Evolutionary conservation across 1,140 invertebrate genomes (phyloP).

Genomic region (Zaprionus davidi): DNA sequence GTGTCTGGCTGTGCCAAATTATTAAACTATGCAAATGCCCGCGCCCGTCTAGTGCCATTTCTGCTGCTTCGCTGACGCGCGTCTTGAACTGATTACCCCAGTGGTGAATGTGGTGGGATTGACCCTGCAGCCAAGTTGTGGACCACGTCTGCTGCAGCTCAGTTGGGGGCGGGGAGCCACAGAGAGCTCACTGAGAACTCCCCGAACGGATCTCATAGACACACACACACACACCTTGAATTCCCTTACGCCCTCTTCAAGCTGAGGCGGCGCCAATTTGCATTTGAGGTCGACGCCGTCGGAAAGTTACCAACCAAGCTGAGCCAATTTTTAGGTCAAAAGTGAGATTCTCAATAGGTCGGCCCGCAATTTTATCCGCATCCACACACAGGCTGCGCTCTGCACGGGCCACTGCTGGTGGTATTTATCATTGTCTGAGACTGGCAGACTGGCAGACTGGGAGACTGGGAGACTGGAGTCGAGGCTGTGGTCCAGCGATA

Average conservation of each 20-base stretch:
- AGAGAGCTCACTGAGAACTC: background rate
- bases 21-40: constrained; percentile 78
- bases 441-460: background rate
- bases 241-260: background rate
- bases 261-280: constrained; percentile 57
- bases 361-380: constrained; percentile 7
- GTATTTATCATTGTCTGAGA: constrained; percentile 62
- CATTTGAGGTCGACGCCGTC: constrained; percentile 63
- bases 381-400: constrained; percentile 5
- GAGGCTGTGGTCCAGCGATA: background rate
- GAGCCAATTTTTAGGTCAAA: constrained; percentile 67
- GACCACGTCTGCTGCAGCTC: constrained; percentile 7
- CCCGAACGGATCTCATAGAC: too few species aligned
- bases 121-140: background rate
- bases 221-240: background rate
- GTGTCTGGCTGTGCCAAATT: constrained; percentile 44
- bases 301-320: constrained; percentile 38
- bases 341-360: constrained; percentile 70
- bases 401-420: constrained; percentile 6
- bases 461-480: background rate
- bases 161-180: background rate
- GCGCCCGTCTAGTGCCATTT: constrained; percentile 42
- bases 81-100: constrained; percentile 9
- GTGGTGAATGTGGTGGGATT: constrained; percentile 9
- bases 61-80: constrained; percentile 27